Evolutionary conservation across 2,888 invertebrate species (phyloP).

Genomic region (Eulithis prunata): DNA sequence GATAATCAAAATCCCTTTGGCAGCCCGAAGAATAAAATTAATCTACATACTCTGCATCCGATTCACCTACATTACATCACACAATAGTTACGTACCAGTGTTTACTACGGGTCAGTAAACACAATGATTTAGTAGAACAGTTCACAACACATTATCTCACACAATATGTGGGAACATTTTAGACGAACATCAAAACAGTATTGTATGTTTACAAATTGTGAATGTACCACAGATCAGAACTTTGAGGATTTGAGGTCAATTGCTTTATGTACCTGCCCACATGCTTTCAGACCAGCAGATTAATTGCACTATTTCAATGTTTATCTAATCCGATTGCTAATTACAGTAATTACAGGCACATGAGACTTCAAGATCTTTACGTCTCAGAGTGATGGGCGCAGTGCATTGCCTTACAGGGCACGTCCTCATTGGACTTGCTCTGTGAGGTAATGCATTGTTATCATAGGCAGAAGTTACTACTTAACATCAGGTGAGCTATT

Average conservation of each 20-base stretch:
- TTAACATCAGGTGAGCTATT: too few species aligned
- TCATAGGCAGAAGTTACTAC: too few species aligned
- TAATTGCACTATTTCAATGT: too few species aligned
- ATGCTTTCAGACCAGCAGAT: too few species aligned
- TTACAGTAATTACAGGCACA: too few species aligned
- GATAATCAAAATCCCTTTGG: too few species aligned
- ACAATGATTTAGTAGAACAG: neutral
- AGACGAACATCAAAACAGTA: slow-evolving; percentile 4
- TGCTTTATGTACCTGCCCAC: neutral
- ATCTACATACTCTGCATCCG: neutral
- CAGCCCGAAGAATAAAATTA: neutral
- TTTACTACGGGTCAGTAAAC: neutral
- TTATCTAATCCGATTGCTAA: too few species aligned
- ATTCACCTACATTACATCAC: neutral
- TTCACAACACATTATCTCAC: slow-evolving; percentile 8
- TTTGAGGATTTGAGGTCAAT: neutral
- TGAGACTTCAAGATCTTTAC: too few species aligned
- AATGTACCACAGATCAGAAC: neutral
- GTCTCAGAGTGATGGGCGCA: too few species aligned
- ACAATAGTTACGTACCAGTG: neutral
- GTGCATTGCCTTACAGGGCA: too few species aligned
- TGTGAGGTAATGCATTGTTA: too few species aligned
- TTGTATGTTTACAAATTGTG: slow-evolving; percentile 6
- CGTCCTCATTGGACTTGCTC: too few species aligned
- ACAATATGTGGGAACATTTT: slow-evolving; percentile 18